Evolutionary conservation across 2,888 invertebrate species (phyloP).

Genomic region (Caenorhabditis sp.): DNA sequence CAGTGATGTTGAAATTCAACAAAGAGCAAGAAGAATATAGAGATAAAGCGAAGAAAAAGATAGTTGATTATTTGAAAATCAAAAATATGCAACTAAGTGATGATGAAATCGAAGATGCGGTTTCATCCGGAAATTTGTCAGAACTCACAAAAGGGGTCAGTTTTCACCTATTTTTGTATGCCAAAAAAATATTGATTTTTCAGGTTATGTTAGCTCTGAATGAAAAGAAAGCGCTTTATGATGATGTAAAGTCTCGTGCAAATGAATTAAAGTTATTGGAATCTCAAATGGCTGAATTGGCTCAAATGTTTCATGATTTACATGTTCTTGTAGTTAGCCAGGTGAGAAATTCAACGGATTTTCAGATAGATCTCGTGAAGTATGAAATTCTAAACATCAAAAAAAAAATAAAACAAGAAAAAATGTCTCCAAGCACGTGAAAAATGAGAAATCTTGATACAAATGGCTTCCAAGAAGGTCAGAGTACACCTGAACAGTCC

Average conservation of each 20-base stretch:
- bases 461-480: no score
- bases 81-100: constrained; percentile 38
- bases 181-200: neutral
- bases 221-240: constrained; percentile 40
- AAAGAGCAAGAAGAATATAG: constrained; percentile 46
- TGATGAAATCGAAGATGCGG: constrained; percentile 39
- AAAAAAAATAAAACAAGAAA: no score
- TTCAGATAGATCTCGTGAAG: no score
- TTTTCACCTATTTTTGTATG: neutral
- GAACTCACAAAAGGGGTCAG: constrained; percentile 37
- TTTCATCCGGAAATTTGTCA: constrained; percentile 36
- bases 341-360: constrained; percentile 9
- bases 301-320: constrained; percentile 42
- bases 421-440: no score
- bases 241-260: constrained; percentile 37
- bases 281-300: constrained; percentile 31
- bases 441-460: no score
- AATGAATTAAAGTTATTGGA: constrained; percentile 35
- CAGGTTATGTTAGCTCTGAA: constrained; percentile 30
- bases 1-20: constrained; percentile 37
- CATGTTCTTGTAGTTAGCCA: constrained; percentile 39
- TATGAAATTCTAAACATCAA: no score
- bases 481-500: no score
- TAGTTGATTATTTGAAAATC: constrained; percentile 40
- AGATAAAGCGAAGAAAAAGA: constrained; percentile 39